Conservation (phyloP, 2,888 invertebrate species). For the Synergus laeviventris region DNA sequence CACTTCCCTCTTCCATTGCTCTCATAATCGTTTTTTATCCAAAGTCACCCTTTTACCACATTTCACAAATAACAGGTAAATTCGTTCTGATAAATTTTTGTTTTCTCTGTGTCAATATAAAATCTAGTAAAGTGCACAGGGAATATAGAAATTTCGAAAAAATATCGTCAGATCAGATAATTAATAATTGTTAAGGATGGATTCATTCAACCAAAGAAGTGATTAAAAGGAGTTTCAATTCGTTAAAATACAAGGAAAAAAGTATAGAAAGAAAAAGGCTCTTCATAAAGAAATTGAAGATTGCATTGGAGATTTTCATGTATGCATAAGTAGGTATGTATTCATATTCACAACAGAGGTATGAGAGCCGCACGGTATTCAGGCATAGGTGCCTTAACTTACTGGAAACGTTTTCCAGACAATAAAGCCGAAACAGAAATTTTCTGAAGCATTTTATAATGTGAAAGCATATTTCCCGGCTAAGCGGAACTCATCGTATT, state of each 20-base stretch:
- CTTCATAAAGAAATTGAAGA: not conserved
- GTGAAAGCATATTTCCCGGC: slow-evolving; percentile 60
- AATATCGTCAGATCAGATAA: too few species aligned
- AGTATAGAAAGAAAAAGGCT: too few species aligned
- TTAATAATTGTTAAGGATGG: too few species aligned
- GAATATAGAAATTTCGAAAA: too few species aligned
- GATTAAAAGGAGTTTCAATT: too few species aligned
- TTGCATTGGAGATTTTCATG: slow-evolving; percentile 12
- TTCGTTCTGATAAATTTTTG: not conserved
- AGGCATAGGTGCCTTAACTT: slow-evolving; percentile 37
- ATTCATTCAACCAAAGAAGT: too few species aligned
- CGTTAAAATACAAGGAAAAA: too few species aligned
- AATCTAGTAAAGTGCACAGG: not conserved
- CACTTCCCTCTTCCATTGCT: slow-evolving; percentile 41
- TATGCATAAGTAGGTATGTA: too few species aligned
- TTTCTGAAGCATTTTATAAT: slow-evolving; percentile 62
- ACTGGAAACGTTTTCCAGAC: slow-evolving; percentile 56
- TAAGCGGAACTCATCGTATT: slow-evolving; percentile 53
- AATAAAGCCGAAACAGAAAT: slow-evolving; percentile 62
- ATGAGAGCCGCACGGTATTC: slow-evolving; percentile 33
- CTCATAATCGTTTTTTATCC: slow-evolving; percentile 4
- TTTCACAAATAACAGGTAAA: not conserved
- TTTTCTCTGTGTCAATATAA: not conserved
- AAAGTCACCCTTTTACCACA: not conserved
- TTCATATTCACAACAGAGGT: slow-evolving; percentile 12